Conservation (phyloP, 2,113 vertebrate species). For the Mustela lutreola region DNA sequence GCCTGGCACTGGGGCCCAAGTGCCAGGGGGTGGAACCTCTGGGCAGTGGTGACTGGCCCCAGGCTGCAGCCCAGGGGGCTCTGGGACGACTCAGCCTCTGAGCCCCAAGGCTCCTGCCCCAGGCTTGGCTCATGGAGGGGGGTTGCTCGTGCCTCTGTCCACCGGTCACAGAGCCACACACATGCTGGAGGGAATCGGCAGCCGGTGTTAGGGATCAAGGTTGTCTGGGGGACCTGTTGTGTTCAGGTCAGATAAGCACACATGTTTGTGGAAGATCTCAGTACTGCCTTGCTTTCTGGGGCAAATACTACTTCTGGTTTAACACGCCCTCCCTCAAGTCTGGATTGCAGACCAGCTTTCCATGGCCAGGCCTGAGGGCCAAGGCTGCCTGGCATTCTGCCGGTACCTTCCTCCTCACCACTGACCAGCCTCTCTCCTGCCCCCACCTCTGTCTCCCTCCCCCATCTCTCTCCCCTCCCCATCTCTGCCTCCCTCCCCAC, state of each 20-base stretch:
- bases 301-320: not conserved
- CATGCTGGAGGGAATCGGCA: not conserved
- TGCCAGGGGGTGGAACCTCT: not conserved
- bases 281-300: not conserved
- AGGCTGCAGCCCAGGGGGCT: not conserved
- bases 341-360: not conserved
- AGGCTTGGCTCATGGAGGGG: not conserved
- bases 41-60: rapidly evolving
- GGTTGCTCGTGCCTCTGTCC: rapidly evolving
- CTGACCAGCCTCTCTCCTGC: not conserved
- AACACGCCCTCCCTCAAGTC: not conserved
- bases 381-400: not conserved
- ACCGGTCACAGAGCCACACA: rapidly evolving
- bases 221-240: not conserved
- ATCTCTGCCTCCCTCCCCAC: too few relatives aligned
- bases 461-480: too few relatives aligned
- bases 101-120: not conserved
- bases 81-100: not conserved
- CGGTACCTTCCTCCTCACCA: not conserved
- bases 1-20: not conserved
- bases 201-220: not conserved
- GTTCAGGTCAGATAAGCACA: not conserved
- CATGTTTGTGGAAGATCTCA: not conserved
- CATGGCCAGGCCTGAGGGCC: not conserved
- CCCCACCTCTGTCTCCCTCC: not conserved